phyloP scores from a whole-genome alignment of 2,797 vertebrate genomes.

The Petrocephalus sullivani region DNA sequence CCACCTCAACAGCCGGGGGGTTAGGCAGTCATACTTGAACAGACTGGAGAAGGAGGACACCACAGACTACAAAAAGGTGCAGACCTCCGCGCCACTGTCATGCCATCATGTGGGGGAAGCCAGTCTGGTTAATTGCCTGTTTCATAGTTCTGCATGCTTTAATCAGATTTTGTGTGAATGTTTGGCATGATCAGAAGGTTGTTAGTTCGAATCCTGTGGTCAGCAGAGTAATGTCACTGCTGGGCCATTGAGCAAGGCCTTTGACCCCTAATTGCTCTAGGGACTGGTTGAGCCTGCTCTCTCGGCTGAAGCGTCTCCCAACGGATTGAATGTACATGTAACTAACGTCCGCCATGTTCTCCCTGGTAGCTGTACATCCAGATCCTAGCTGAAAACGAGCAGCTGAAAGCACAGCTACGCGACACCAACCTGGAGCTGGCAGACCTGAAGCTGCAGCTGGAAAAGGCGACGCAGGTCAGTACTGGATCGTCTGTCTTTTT shows the following conservation, averaged over 20 bases:
- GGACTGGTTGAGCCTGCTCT: neutral
- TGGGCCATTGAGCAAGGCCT: neutral
- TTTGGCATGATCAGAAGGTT: neutral
- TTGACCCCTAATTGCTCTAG: neutral
- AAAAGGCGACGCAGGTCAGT: slow-evolving; percentile 94
- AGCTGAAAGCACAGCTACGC: slow-evolving; percentile 92
- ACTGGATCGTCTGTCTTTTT: neutral
- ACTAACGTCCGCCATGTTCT: neutral
- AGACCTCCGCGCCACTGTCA: neutral
- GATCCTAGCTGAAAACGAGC: slow-evolving; percentile 94
- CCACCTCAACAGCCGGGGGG: slow-evolving; percentile 65
- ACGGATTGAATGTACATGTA: neutral
- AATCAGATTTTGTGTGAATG: neutral
- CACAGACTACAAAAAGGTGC: slow-evolving; percentile 94
- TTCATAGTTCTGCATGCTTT: neutral
- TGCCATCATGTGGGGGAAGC: neutral
- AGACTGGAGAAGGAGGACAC: slow-evolving; percentile 82
- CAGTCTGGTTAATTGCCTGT: neutral
- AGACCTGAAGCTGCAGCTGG: slow-evolving; percentile 91
- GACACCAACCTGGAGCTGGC: slow-evolving; percentile 91
- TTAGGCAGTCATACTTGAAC: slow-evolving; percentile 75
- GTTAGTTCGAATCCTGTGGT: neutral
- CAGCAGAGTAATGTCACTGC: neutral
- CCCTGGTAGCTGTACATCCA: slow-evolving; percentile 86
- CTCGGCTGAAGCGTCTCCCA: neutral